Evolutionary conservation across 1,140 invertebrate genomes (phyloP), one percentile per base, ranked within the genome.

Genomic region (Chlorops oryzae): DNA sequence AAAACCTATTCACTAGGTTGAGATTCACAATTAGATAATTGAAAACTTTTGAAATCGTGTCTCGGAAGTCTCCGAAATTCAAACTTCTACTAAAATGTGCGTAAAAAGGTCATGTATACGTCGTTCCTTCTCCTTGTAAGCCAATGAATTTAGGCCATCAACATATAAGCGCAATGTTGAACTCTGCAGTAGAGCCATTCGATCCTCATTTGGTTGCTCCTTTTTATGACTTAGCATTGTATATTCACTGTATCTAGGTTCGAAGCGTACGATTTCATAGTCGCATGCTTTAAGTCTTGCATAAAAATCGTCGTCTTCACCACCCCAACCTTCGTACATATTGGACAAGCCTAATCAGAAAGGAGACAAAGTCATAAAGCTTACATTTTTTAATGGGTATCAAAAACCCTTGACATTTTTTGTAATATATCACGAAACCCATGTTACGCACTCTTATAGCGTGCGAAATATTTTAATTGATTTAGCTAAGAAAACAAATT

Each of bases 301-400:
- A 58, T 83, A 88, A 63, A 96, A 84, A 71, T 97, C 92, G 75
- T 95, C 92, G 73, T 94, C 90, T 75, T 94, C 90, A 32, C 87
- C 90, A 35, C 86, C 90, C 90, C 89, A 93, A 0, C 88, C 90
- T 74, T 84, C 88, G 65, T 86, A 92, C 21, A 83, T 64, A 69
- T 91, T 91, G 2, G 69, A 72, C n/a, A n/a, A n/a, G n/a, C n/a
- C n/a, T n/a, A n/a, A n/a, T n/a, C n/a, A n/a, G n/a, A n/a, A n/a
- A n/a, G n/a, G n/a, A n/a, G n/a, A n/a, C n/a, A n/a, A n/a, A n/a
- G n/a, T n/a, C n/a, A n/a, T n/a, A n/a, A n/a, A n/a, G n/a, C n/a
- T n/a, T n/a, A n/a, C n/a, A n/a, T n/a, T n/a, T n/a, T n/a, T n/a
- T 9, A 32, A n/a, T n/a, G n/a, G n/a, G n/a, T n/a, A n/a, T n/a